Evolutionary conservation across 2,888 invertebrate genomes (phyloP).

Genomic region (Metalampra italica): DNA sequence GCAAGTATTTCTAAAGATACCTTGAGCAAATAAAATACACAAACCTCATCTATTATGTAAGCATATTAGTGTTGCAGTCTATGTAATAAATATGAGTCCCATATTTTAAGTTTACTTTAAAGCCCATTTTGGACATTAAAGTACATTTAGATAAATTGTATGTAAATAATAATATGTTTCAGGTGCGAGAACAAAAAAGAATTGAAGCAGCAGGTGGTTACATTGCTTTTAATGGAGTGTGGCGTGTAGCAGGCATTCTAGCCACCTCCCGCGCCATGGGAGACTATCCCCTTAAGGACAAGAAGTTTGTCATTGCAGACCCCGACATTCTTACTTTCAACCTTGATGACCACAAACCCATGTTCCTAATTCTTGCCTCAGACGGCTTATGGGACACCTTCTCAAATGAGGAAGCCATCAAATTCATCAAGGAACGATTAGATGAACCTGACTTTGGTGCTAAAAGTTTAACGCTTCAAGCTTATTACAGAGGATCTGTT

Average conservation of each 20-base stretch:
- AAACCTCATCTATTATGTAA: no score
- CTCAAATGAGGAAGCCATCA: conserved; percentile 95
- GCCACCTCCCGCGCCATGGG: conserved; percentile 97
- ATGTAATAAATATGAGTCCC: no score
- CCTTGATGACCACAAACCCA: conserved; percentile 89
- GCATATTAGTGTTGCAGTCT: no score
- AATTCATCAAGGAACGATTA: conserved; percentile 90
- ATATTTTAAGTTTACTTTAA: no score
- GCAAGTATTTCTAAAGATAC: no score
- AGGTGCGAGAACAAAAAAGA: conserved; percentile 92
- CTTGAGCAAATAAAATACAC: no score
- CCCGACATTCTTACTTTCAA: conserved; percentile 97
- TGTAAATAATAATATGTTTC: conserved; percentile 16
- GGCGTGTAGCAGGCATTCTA: conserved; percentile 96
- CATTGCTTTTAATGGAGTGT: conserved; percentile 96
- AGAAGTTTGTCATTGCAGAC: conserved; percentile 95
- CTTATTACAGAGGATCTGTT: conserved; percentile 93
- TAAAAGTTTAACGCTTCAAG: conserved; percentile 93
- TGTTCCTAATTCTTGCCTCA: conserved; percentile 94
- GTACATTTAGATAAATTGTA: no score
- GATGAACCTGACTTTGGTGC: conserved; percentile 94
- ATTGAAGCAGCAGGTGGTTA: conserved; percentile 97
- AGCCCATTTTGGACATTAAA: no score
- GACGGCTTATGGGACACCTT: conserved; percentile 99
- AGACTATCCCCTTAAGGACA: conserved; percentile 96